These are phyloP conservation scores for Lophura nycthemera DNA, from an alignment of 2,113 vertebrate genomes.

Conservation along the genomic window DNA sequence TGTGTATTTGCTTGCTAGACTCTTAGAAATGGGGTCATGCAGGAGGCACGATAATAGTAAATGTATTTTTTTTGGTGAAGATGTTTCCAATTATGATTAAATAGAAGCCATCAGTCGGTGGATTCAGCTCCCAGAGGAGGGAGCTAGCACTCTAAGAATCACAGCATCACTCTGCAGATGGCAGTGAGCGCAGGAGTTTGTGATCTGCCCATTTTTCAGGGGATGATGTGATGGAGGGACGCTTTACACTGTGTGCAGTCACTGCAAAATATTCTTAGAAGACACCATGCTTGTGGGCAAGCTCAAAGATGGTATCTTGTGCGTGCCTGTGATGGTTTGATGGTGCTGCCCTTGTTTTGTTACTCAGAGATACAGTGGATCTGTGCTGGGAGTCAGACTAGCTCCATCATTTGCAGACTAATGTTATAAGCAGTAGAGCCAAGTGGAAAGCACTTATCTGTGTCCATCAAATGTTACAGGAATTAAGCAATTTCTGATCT, in stretches of 20 bases:
- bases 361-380: neutral
- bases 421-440: neutral
- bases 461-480: neutral
- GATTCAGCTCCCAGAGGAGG: constrained; percentile 3
- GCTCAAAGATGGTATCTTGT: neutral
- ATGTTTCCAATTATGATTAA: neutral
- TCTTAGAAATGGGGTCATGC: neutral
- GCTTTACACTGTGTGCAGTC: neutral
- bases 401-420: neutral
- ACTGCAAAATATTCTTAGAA: neutral
- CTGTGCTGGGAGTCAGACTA: neutral
- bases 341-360: neutral
- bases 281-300: neutral
- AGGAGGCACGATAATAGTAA: neutral
- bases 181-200: neutral
- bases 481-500: neutral
- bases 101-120: neutral
- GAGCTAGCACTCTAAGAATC: neutral
- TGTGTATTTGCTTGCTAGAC: neutral
- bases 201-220: constrained; percentile 7
- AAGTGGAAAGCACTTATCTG: neutral
- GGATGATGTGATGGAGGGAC: neutral
- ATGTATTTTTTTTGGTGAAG: neutral
- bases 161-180: neutral
- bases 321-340: neutral